These are phyloP conservation scores for Artemia sinica DNA, from an alignment of 2,888 invertebrate species.

Conservation along the genomic window DNA sequence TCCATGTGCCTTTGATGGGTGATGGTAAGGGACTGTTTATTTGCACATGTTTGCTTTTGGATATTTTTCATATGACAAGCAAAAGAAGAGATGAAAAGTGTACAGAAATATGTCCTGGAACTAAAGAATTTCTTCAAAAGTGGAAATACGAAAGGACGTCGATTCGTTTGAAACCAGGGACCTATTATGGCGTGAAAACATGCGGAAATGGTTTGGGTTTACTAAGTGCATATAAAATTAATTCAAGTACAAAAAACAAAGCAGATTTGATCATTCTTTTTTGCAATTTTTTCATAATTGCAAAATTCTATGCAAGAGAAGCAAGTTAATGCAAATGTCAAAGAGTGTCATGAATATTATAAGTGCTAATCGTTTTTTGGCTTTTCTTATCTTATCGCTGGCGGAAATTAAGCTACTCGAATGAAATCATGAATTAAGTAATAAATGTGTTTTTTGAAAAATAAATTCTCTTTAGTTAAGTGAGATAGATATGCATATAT, in stretches of 20 bases:
- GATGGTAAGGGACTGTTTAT: constrained; percentile 9
- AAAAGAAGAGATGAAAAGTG: constrained; percentile 4
- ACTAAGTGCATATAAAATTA: constrained; percentile 20
- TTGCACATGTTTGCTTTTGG: not conserved
- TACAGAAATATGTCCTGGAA: not conserved
- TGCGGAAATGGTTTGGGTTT: constrained; percentile 20
- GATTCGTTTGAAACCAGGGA: not conserved
- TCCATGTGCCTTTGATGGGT: not conserved
- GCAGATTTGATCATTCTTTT: not conserved
- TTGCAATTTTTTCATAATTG: too few species aligned
- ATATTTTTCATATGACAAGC: not conserved
- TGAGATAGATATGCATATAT: too few species aligned
- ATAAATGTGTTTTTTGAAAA: too few species aligned
- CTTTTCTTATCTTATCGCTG: too few species aligned
- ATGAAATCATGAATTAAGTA: too few species aligned
- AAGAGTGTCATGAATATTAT: too few species aligned
- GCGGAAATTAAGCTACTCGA: too few species aligned
- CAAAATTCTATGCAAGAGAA: too few species aligned
- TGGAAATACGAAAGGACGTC: not conserved
- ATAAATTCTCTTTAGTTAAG: too few species aligned
- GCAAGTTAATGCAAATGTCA: too few species aligned
- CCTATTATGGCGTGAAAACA: constrained; percentile 13
- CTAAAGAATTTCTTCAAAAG: not conserved
- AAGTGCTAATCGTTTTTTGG: too few species aligned
- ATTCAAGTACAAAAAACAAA: not conserved